Base-by-base conservation (phyloP, 2,888 invertebrate species). In the Lochmaea capreae region DNA sequence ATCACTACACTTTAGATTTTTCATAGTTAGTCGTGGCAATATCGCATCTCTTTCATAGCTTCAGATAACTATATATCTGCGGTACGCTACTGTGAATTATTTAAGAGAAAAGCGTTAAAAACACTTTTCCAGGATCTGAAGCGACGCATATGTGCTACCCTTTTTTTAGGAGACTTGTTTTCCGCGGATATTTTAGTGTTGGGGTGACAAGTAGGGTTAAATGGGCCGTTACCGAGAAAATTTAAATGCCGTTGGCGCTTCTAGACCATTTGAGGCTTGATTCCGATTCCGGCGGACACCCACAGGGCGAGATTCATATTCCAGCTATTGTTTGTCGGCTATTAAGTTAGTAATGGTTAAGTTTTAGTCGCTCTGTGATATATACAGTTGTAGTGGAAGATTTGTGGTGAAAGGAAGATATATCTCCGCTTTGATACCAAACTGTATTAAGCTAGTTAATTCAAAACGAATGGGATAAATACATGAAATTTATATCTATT, bases 221-320 rank as follows among this genome's bases (percentile, higher is more conserved):
- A 81, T 81, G 81, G 77, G 66, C 76, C 81, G 80, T 71, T 76
- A 72, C 63, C 62, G 66, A 57, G 63, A 72, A 79, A 79, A 79
- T 78, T 81, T 79, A 77, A 79, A 79, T 74, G 78, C 67, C 74
- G 76, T 74, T 72, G 78, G 69, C 78, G 78, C 80, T 79, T 76
- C 77, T 79, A 80, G 74, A 67, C 77, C 80, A 79, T 80, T 80
- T 80, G 71, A 80, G 73, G 76, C 76, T 76, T 75, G 70, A 76
- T 65, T 76, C 62, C 59, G 18, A 63, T 63, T 63, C 62, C 62
- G 62, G 62, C 62, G 80, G 75, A 80, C 80, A 76, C 80, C 79
- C 78, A 75, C 76, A 71, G 62, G 43, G 79, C 42, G 80, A 72
- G 65, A 76, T 71, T 65, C 65, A 73, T 73, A 67, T 72, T 43